Evolutionary conservation across 2,888 invertebrate species (phyloP), one percentile per base, ranked within the genome.

Genomic region (Hypomecis punctinalis): DNA sequence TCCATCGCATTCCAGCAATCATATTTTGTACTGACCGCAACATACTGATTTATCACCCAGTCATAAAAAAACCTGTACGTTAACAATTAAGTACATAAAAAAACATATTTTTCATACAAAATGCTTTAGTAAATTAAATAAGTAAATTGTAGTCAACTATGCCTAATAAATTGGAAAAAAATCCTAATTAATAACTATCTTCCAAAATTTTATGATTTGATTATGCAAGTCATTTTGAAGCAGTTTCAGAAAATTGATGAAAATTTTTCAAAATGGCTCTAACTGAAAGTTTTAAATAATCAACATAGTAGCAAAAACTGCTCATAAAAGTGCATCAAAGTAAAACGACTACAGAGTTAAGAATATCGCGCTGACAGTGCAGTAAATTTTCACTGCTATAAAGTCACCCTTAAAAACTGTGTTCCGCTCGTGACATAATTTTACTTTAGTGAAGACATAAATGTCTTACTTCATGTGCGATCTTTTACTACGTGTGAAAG

Each of bases 401-500:
- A 58, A 42, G 52, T 52, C 52, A 46, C 46, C 56, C 53, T 40
- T 52, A 42, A 7, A 62, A 62, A 62, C 56, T 56, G 40, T 55
- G 13, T 46, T n/a, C 35, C 6, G 53, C 42, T 42, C 42, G 47
- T 13, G 36, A n/a, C 11, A 11, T 49, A 36, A 53, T 63, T 57
- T 58, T 63, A 53, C 42, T 52, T 57, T 57, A 42, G 10, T 47
- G 37, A 35, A 33, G 37, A 23, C 46, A 46, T 52, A 59, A 52
- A 59, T 52, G 59, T 52, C 43, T 11, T 56, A 48, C 62, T 63
- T 61, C 37, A 33, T 56, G 43, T 47, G 51, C 51, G 36, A 56
- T 40, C 52, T 63, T 52, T 53, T 43, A 23, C 53, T 54, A 55
- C 36, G 58, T 35, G 47, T 10, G 9, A 10, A 48, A 33, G 6